phyloP scores from a whole-genome alignment of 1,140 invertebrate species.

The Microplitis demolitor region DNA sequence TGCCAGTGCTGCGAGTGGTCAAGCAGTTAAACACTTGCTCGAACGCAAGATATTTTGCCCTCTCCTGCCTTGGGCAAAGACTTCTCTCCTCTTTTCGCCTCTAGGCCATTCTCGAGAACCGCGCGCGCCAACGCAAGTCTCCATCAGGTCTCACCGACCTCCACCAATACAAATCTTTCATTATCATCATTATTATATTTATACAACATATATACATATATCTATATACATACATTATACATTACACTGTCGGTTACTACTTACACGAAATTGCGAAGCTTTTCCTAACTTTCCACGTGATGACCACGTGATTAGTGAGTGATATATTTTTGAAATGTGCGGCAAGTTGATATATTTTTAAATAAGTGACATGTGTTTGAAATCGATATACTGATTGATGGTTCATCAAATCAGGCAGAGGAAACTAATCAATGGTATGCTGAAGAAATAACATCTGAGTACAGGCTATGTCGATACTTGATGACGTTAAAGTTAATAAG shows the following conservation, averaged over 20 bases:
- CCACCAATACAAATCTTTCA: constrained; percentile 37
- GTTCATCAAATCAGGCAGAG: no score
- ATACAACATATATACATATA: neutral
- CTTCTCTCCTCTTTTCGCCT: constrained; percentile 60
- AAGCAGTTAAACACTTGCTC: constrained; percentile 49
- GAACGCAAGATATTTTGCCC: constrained; percentile 48
- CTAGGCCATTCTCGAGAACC: constrained; percentile 61
- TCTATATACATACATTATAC: no score
- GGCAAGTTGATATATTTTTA: no score
- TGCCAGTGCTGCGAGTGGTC: constrained; percentile 35
- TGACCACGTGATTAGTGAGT: neutral
- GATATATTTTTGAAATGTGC: neutral
- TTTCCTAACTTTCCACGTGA: no score
- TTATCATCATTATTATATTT: neutral
- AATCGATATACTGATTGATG: no score
- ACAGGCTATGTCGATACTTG: constrained; percentile 48
- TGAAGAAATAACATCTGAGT: neutral
- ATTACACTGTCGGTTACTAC: no score
- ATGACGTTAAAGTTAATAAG: constrained; percentile 45
- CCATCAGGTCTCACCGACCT: constrained; percentile 25
- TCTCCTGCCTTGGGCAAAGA: constrained; percentile 44
- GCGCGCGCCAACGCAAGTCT: constrained; percentile 57
- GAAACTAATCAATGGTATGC: no score
- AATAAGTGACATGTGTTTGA: no score
- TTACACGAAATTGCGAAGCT: no score